Evolutionary conservation across 2,113 vertebrate genomes (phyloP).

Genomic region (Balaenoptera acutorostrata): DNA sequence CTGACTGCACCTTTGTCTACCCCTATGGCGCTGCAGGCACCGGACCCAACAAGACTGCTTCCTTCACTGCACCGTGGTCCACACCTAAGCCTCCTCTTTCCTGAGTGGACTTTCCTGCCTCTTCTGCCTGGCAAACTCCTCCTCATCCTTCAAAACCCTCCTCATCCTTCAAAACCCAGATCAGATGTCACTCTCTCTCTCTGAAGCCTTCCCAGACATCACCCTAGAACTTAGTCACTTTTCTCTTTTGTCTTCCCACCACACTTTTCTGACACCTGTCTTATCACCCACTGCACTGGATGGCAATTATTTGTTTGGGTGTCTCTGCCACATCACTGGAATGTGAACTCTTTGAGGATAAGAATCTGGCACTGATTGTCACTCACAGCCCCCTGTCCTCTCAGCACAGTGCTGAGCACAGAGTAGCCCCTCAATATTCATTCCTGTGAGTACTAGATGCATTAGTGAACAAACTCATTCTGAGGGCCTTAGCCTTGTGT

Average conservation of each 20-base stretch:
- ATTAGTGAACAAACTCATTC: not conserved
- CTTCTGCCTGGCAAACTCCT: not conserved
- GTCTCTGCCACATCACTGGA: not conserved
- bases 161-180: not conserved
- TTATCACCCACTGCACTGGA: not conserved
- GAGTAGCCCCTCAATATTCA: not conserved
- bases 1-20: not conserved
- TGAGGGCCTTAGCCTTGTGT: not conserved
- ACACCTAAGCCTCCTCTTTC: not conserved
- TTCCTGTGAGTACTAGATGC: not conserved
- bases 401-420: not conserved
- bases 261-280: not conserved
- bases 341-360: not conserved
- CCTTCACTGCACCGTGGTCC: fast-evolving
- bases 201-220: not conserved
- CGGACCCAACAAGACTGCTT: not conserved
- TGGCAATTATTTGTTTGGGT: not conserved
- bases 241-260: not conserved
- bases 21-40: not conserved
- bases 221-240: not conserved
- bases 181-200: not conserved
- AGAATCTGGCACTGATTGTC: not conserved
- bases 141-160: not conserved
- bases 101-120: not conserved
- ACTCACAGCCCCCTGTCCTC: not conserved